Evolutionary conservation across 2,888 invertebrate genomes (phyloP).

Genomic region (Steromphala cineraria): DNA sequence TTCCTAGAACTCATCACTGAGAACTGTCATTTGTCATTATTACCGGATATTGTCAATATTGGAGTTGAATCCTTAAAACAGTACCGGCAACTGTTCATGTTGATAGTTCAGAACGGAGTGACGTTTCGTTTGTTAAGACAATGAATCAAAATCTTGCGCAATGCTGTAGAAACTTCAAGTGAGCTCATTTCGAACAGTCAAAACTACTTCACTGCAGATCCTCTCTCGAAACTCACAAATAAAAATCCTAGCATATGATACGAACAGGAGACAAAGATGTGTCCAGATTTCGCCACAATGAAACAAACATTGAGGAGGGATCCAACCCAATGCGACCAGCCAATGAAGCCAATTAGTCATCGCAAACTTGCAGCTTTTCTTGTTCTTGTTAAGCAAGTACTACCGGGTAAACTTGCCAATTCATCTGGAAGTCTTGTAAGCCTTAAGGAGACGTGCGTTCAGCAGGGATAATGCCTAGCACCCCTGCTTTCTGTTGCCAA

Average conservation of each 20-base stretch:
- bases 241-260: neutral
- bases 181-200: conserved; percentile 7
- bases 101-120: neutral
- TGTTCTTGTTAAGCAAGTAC: neutral
- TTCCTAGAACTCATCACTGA: too few species aligned
- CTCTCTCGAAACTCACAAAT: neutral
- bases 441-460: neutral
- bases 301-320: neutral
- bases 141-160: neutral
- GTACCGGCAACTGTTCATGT: neutral
- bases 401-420: neutral
- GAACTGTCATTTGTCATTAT: too few species aligned
- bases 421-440: neutral
- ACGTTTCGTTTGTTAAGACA: neutral
- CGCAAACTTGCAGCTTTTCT: neutral
- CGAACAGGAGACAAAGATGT: neutral
- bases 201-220: neutral
- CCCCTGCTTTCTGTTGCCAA: neutral
- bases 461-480: neutral
- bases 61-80: neutral
- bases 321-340: neutral
- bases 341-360: conserved; percentile 10
- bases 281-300: neutral
- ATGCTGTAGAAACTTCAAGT: neutral
- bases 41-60: neutral